Evolutionary conservation across 2,888 invertebrate genomes (phyloP).

Genomic region (Cremastinae sp.): DNA sequence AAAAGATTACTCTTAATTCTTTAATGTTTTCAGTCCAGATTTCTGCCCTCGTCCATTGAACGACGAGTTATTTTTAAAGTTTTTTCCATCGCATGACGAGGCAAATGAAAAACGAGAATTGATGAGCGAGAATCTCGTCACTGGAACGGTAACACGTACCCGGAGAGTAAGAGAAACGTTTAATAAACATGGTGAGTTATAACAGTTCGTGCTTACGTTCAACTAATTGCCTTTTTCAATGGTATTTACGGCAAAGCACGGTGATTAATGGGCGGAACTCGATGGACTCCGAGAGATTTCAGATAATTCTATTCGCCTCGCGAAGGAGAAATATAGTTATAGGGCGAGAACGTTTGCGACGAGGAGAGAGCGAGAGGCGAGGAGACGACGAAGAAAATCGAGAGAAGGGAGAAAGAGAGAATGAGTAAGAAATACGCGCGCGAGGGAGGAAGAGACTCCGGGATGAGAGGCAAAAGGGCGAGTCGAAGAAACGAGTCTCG

Average conservation of each 20-base stretch:
- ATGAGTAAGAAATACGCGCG: conserved; percentile 19
- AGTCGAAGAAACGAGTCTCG: conserved; percentile 59
- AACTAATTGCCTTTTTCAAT: conserved; percentile 61
- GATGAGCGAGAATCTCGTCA: conserved; percentile 14
- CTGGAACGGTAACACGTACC: conserved; percentile 1
- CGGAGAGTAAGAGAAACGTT: conserved; percentile 21
- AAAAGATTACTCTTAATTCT: too few species aligned
- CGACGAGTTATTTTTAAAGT: too few species aligned
- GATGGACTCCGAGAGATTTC: conserved; percentile 57
- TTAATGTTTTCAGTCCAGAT: too few species aligned
- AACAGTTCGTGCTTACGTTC: conserved; percentile 51
- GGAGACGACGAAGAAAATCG: conserved; percentile 35
- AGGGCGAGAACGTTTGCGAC: conserved; percentile 56
- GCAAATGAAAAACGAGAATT: too few species aligned
- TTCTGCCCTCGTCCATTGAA: too few species aligned
- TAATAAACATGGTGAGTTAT: conserved; percentile 47
- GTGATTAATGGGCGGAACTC: conserved; percentile 61
- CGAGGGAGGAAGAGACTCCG: too few species aligned
- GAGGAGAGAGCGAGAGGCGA: conserved; percentile 36
- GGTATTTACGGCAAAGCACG: conserved; percentile 52
- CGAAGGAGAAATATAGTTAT: conserved; percentile 49
- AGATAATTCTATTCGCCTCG: conserved; percentile 61
- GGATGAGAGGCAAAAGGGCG: conserved; percentile 57
- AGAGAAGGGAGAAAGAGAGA: conserved; percentile 31
- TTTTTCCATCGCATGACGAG: too few species aligned